Base-by-base conservation (phyloP, 2,888 invertebrate species). In the Ecliptopera silaceata region DNA sequence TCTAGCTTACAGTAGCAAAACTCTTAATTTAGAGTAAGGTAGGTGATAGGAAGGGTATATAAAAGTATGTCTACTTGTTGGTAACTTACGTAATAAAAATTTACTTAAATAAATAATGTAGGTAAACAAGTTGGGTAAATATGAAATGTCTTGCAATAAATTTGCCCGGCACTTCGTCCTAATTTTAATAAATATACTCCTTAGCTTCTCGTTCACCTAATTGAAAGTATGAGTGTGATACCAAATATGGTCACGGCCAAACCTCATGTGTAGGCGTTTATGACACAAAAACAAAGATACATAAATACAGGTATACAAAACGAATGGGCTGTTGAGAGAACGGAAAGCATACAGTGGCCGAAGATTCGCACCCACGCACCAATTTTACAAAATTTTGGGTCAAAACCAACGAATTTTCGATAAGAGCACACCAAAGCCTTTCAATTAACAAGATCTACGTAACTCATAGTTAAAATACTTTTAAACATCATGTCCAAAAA, bases 281-380 rank as follows among this genome's bases (percentile, higher is more conserved):
- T 56, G 61, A 63, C 61, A 66, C 59, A 61, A 66, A 66, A 70
- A 68, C 48, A 56, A 55, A 62, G 52, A 17, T 51, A 48, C 46
- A 55, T 55, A 61, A 47, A 59, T 38, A 47, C 46, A 42, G 42
- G 56, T 55, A 61, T 43, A 54, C 61, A 62, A 64, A 68, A 63
- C 57, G 55, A 52, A 57, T 59, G 31, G 51, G 48, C 38, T 42
- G 50, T 58, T 41, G 53, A 49, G 46, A 55, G 44, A 59, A 55
- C 64, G 64, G 46, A 63, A 61, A 53, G 52, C 60, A 46, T 48
- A 72, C 72, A 63, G 72, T 69, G 70, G 70, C 61, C 63, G 61
- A 70, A 65, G 65, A 64, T 53, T 43, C 20, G 34, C 66, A 44
- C 72, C 72, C 67, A 69, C 71, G 58, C 44, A 32, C n/a, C 34